Conservation (phyloP, 2,888 invertebrate species). For the Pachymerium ferrugineum region DNA sequence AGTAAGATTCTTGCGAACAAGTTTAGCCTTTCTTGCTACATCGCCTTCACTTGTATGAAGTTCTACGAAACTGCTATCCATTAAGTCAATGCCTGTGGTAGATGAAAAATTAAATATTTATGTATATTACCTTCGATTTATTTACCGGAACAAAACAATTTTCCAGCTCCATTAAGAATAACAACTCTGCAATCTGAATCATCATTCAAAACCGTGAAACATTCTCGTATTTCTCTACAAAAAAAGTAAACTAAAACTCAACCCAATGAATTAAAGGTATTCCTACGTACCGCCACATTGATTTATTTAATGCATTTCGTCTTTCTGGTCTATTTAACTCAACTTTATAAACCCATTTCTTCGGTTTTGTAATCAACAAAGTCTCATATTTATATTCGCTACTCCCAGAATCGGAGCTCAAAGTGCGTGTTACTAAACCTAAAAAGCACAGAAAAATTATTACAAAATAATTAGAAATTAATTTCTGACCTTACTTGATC, state of each 20-base stretch:
- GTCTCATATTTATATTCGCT: constrained; percentile 53
- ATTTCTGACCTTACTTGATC: too few relatives aligned
- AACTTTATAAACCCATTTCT: constrained; percentile 74
- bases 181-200: background rate
- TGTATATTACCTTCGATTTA: too few relatives aligned
- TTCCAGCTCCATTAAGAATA: background rate
- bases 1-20: constrained; percentile 59
- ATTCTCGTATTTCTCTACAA: constrained; percentile 71
- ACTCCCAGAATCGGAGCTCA: too few relatives aligned
- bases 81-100: constrained; percentile 65
- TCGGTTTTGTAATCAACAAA: constrained; percentile 60
- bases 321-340: constrained; percentile 82
- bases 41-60: constrained; percentile 63
- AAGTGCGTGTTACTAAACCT: too few relatives aligned
- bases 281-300: constrained; percentile 71
- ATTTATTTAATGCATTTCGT: constrained; percentile 71
- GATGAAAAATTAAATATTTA: too few relatives aligned
- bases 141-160: constrained; percentile 29
- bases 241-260: constrained; percentile 32
- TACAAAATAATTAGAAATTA: too few relatives aligned
- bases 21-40: constrained; percentile 67
- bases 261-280: constrained; percentile 11
- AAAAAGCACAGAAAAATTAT: too few relatives aligned
- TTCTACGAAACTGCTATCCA: constrained; percentile 57
- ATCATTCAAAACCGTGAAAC: constrained; percentile 54